Base-by-base conservation (phyloP, 2,113 vertebrate species). In the Brachyhypopomus occidentalis region DNA sequence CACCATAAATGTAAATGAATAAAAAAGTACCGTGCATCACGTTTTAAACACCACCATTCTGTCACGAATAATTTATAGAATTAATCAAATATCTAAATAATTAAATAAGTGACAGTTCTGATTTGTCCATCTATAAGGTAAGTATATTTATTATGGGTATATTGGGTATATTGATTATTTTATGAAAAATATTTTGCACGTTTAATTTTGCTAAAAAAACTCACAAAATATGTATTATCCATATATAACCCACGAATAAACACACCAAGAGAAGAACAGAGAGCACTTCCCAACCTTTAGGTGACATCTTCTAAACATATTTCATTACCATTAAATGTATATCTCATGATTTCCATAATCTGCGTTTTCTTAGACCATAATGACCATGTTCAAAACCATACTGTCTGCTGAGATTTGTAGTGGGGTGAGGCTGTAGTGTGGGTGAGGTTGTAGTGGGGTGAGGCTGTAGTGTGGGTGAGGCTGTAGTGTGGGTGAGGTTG, bases 341-440 rank as follows among this genome's bases (percentile, higher is more conserved):
- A 48, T 59, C 45, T 75, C 30, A 17, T 66, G 62, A 75, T 81
- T 41, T 56, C 34, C 0, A 58, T 69, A 72, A 81, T 74, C 72
- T 81, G 72, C 12, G 36, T 17, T 63, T 56, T 75, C 79, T 75
- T 59, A 41, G 19, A 19, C 9, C 27, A 8, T 16, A 36, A 71
- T 59, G 67, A 17, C 0, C 34, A 25, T 72, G 11, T 36, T 45
- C 12, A n/a, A 72, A 25, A 69, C 41, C 5, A 81, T 59, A 63
- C 63, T 52, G 64, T 75, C 79, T 41, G 71, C 48, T 58, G 59
- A 74, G 58, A 34, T 6, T 48, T 17, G 48, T n/a, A n/a, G n/a
- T n/a, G n/a, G n/a, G n/a, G n/a, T n/a, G n/a, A n/a, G 30, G 30
- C 30, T 30, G 30, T 30, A 30, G 30, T 30, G 30, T 30, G 30